Conservation (phyloP, 2,888 invertebrate species). For the Zhuqinia jingwanae region DNA sequence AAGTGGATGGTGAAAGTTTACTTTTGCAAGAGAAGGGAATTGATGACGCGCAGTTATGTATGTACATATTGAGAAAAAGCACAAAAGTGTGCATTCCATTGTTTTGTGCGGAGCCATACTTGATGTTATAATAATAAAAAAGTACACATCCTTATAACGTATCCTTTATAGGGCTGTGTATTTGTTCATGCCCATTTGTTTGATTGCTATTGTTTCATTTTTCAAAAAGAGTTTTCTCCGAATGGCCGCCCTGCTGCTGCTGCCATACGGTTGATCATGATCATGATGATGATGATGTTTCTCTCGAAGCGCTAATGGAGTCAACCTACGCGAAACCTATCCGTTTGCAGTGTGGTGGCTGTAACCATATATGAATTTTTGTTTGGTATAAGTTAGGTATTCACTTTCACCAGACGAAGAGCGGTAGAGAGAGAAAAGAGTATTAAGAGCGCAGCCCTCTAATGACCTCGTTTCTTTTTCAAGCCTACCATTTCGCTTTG, state of each 20-base stretch:
- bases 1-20: conserved; percentile 15
- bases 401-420: neutral
- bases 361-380: no score
- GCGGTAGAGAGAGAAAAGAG: neutral
- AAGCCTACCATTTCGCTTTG: neutral
- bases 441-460: neutral
- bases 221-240: conserved; percentile 36
- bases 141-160: neutral
- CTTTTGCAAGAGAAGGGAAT: neutral
- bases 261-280: neutral
- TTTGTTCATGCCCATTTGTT: conserved; percentile 57
- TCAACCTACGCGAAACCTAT: conserved; percentile 16
- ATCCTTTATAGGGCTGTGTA: conserved; percentile 13
- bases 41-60: neutral
- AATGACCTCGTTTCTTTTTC: conserved; percentile 42
- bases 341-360: no score
- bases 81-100: neutral
- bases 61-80: neutral
- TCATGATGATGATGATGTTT: neutral
- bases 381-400: no score
- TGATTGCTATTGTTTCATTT: conserved; percentile 66
- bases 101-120: neutral
- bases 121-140: conserved; percentile 25
- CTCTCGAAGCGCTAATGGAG: conserved; percentile 49
- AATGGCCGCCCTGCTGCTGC: conserved; percentile 43